phyloP scores from a whole-genome alignment of 2,888 invertebrate genomes.

The Hartigia nigra region DNA sequence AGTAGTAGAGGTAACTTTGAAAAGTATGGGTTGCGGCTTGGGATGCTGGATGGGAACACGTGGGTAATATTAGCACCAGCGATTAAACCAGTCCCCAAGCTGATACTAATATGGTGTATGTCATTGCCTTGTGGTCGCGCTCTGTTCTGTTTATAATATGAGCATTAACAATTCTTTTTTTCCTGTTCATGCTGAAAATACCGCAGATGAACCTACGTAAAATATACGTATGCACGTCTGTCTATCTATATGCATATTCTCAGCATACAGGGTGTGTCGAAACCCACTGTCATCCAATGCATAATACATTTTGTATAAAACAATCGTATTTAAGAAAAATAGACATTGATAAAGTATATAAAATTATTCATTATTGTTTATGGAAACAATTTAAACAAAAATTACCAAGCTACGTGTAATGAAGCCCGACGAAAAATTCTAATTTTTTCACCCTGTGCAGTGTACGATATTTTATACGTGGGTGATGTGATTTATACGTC shows the following conservation, averaged over 20 bases:
- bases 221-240: neutral
- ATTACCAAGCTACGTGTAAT: neutral
- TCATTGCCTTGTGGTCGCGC: neutral
- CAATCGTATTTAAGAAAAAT: neutral
- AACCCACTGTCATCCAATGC: neutral
- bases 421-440: neutral
- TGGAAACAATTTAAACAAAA: neutral
- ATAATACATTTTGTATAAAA: neutral
- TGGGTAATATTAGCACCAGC: conserved; percentile 5
- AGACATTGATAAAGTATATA: neutral
- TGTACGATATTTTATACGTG: neutral
- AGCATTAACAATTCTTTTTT: neutral
- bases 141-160: conserved; percentile 5
- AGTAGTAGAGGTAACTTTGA: neutral
- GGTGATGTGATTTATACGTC: neutral
- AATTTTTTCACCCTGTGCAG: neutral
- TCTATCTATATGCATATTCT: neutral
- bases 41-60: neutral
- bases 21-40: neutral
- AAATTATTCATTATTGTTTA: neutral
- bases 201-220: neutral
- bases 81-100: conserved; percentile 7
- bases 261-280: neutral
- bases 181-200: neutral
- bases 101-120: conserved; percentile 3